Conservation (phyloP, 2,888 invertebrate genomes). For the Palloptera scutellata region DNA sequence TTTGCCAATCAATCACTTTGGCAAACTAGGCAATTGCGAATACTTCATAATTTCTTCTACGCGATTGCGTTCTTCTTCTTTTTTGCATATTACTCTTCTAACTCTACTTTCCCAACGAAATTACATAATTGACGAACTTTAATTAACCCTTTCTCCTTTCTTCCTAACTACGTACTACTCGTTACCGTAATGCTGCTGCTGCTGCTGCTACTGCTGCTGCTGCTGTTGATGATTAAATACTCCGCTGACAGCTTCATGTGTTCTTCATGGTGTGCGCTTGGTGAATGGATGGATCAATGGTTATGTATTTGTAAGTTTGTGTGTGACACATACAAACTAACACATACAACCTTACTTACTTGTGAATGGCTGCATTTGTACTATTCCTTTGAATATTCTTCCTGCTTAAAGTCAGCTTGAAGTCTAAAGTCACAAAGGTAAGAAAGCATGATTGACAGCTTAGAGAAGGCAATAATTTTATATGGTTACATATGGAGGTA, state of each 20-base stretch:
- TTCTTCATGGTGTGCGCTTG: too few species aligned
- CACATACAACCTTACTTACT: too few species aligned
- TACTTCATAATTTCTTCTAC: constrained; percentile 18
- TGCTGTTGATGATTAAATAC: too few species aligned
- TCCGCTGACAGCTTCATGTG: too few species aligned
- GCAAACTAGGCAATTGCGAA: constrained; percentile 55
- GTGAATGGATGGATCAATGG: too few species aligned
- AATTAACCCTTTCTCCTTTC: constrained; percentile 22
- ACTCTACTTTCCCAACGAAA: constrained; percentile 32
- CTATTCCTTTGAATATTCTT: constrained; percentile 1
- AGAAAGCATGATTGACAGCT: constrained; percentile 51
- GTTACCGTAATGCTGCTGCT: too few species aligned
- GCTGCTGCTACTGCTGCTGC: too few species aligned
- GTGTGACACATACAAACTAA: too few species aligned
- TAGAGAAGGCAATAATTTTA: constrained; percentile 4
- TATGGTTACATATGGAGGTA: background rate
- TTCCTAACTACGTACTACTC: too few species aligned
- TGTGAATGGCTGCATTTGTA: too few species aligned
- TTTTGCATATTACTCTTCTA: too few species aligned
- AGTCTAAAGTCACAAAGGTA: constrained; percentile 47
- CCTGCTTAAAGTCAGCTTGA: constrained; percentile 51
- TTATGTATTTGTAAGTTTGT: too few species aligned
- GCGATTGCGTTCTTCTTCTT: background rate
- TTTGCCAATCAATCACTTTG: constrained; percentile 54
- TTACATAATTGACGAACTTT: constrained; percentile 29